Percentiles rank a stretch among this genome's conserved stretches.
Evolutionary conservation across 2,888 invertebrate genomes (phyloP).

Genomic region (Nemoura dubitans): DNA sequence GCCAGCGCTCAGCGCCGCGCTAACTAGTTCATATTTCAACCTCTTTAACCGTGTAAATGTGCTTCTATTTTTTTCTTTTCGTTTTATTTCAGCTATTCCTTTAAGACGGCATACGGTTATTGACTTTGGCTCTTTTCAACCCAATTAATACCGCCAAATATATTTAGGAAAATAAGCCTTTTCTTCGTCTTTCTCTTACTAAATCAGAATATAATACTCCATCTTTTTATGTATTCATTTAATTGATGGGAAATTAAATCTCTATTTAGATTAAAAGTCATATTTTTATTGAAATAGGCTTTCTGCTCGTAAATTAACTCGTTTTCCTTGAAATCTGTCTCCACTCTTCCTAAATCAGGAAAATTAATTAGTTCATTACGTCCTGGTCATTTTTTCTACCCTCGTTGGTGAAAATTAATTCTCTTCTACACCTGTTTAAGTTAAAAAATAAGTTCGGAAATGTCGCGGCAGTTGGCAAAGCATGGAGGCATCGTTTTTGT

Average conservation of each 20-base stretch:
- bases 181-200: neutral
- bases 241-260: neutral
- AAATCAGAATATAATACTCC: neutral
- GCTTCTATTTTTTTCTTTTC: neutral
- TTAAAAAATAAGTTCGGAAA: neutral
- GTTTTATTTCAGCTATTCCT: neutral
- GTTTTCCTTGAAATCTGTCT: neutral
- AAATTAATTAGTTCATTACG: neutral
- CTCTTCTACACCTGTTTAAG: neutral
- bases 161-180: neutral
- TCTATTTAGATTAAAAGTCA: neutral
- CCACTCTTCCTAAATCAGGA: neutral
- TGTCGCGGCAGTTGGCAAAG: neutral
- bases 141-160: neutral
- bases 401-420: neutral
- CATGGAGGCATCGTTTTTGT: neutral
- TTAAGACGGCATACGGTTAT: neutral
- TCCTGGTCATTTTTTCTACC: neutral
- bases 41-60: neutral
- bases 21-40: neutral
- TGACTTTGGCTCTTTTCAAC: neutral
- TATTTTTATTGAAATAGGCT: neutral
- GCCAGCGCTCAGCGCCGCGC: neutral
- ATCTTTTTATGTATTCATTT: neutral
- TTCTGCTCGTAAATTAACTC: neutral